Conservation (phyloP, 2,797 vertebrate species). For the Cetoscarus ocellatus region DNA sequence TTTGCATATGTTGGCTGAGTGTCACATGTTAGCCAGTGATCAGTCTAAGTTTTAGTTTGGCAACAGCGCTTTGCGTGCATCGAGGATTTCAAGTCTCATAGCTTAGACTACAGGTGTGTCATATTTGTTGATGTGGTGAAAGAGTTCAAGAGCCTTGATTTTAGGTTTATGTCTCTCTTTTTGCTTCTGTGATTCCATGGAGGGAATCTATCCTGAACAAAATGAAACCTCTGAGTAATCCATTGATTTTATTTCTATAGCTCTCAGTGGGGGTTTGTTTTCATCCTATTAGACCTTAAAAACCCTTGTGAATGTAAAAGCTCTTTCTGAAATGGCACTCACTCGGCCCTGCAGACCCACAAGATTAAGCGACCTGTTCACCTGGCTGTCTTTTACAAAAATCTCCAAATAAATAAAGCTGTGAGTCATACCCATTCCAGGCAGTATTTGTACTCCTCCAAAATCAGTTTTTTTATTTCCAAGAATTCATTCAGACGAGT, state of each 20-base stretch:
- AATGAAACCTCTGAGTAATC: conserved; percentile 10
- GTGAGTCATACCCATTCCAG: conserved; percentile 7
- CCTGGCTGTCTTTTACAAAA: conserved; percentile 17
- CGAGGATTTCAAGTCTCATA: too few species aligned
- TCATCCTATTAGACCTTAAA: conserved; percentile 23
- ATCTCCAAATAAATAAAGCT: conserved; percentile 15
- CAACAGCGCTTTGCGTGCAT: too few species aligned
- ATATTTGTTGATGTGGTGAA: too few species aligned
- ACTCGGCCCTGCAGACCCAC: conserved; percentile 28
- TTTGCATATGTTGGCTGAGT: too few species aligned
- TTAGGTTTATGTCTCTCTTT: too few species aligned
- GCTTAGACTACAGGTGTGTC: too few species aligned
- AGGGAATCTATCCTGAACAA: too few species aligned
- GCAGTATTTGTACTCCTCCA: conserved; percentile 1
- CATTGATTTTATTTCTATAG: conserved; percentile 12
- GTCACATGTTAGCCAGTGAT: too few species aligned
- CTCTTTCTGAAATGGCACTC: conserved; percentile 13
- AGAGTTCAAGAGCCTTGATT: too few species aligned
- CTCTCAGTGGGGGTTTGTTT: conserved; percentile 24
- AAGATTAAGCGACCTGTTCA: conserved; percentile 14
- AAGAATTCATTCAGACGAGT: conserved; percentile 3
- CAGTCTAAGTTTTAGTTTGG: too few species aligned
- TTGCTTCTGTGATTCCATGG: too few species aligned
- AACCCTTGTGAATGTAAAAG: conserved; percentile 18
- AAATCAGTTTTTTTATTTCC: conserved; percentile 8